Evolutionary conservation across 2,888 invertebrate genomes (phyloP).

Genomic region (Agrochola macilenta): DNA sequence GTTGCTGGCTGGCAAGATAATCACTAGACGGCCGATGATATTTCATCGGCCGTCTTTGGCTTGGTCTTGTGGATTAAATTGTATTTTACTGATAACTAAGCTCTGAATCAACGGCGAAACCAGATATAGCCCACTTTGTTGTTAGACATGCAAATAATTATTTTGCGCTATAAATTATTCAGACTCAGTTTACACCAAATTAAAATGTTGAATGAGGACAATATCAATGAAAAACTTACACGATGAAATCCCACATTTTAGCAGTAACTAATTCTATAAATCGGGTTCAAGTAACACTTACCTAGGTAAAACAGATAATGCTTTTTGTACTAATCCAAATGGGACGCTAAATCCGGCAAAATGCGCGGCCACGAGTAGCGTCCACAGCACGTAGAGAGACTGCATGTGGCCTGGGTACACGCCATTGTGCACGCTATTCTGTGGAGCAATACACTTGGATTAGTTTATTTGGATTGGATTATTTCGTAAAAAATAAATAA

Average conservation of each 20-base stretch:
- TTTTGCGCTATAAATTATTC: background rate
- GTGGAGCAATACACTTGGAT: constrained; percentile 62
- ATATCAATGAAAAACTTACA: background rate
- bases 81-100: constrained; percentile 33
- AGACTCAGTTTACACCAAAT: background rate
- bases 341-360: constrained; percentile 95
- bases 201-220: background rate
- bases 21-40: background rate
- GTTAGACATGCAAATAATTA: background rate
- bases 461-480: background rate
- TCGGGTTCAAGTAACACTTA: constrained; percentile 81
- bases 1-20: constrained; percentile 21
- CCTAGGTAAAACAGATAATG: constrained; percentile 94
- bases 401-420: constrained; percentile 98
- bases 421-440: constrained; percentile 99
- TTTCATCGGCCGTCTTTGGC: no score
- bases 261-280: background rate
- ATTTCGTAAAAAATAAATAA: background rate
- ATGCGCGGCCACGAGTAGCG: constrained; percentile 94
- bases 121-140: constrained; percentile 7
- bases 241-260: background rate
- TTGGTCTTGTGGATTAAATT: constrained; percentile 22
- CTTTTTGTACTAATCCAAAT: constrained; percentile 94
- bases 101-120: background rate
- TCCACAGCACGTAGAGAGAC: constrained; percentile 96